Percentiles rank a stretch among this genome's conserved stretches.
Evolutionary conservation across 2,888 invertebrate species (phyloP).

Genomic region (Rotaria macrura): DNA sequence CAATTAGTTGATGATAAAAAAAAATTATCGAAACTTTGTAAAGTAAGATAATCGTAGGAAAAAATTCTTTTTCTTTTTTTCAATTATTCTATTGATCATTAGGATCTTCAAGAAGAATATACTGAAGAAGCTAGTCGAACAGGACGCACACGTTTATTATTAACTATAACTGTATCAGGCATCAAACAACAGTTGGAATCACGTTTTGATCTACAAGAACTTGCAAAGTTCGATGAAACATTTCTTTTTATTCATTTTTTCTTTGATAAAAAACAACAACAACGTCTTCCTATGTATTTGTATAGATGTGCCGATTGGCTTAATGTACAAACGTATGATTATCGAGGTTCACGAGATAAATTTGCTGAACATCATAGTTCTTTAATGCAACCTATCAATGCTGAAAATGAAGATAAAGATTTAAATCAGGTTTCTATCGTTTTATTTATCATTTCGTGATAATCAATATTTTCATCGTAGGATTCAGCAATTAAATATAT

Average conservation of each 20-base stretch:
- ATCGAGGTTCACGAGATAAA: slow-evolving; percentile 31
- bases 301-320: slow-evolving; percentile 32
- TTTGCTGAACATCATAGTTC: slow-evolving; percentile 32
- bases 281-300: neutral
- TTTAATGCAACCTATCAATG: slow-evolving; percentile 21
- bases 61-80: too few species aligned
- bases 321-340: slow-evolving; percentile 32
- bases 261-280: too few species aligned
- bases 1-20: slow-evolving; percentile 30
- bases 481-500: slow-evolving; percentile 30
- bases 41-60: too few species aligned
- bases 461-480: neutral
- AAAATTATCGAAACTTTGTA: slow-evolving; percentile 24
- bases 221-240: slow-evolving; percentile 20
- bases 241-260: too few species aligned
- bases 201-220: slow-evolving; percentile 30
- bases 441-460: neutral
- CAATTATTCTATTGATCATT: neutral
- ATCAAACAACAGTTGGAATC: slow-evolving; percentile 30
- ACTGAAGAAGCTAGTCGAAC: slow-evolving; percentile 23
- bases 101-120: slow-evolving; percentile 33
- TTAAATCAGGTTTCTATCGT: slow-evolving; percentile 6
- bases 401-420: slow-evolving; percentile 25
- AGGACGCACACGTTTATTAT: slow-evolving; percentile 16
- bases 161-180: slow-evolving; percentile 30